Base-by-base conservation (phyloP, 2,113 vertebrate genomes). In the Oncorhynchus gorbuscha region DNA sequence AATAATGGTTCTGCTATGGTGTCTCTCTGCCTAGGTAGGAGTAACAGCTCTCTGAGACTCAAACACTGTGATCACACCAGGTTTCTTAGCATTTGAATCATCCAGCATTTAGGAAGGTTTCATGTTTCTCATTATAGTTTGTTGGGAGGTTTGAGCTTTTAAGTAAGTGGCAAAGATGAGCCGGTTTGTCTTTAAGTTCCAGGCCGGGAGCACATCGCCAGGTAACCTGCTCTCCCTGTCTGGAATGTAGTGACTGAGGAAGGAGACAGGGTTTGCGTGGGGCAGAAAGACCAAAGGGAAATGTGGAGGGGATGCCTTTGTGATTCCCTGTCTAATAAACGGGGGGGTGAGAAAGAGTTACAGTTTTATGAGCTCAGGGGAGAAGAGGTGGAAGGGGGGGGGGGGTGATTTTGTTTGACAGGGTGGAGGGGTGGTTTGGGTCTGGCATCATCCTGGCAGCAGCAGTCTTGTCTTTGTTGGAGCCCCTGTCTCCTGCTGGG, bases 401-500 rank as follows among this genome's bases (percentile, higher is more conserved):
- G 66, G 55, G 9, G 24, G 2, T 11, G 39, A n/a, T 22, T 58
- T 71, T 66, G 35, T 76, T 69, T 80, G 45, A 65, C 28, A 28
- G 71, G 39, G 70, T 7, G 8, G 39, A 39, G 39, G 8, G 39
- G 8, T 45, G 39, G 8, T 58, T 14, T 58, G 55, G 4, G 4
- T 28, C 20, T 22, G 71, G 64, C 32, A 20, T 49, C 48, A 55
- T 35, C 72, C 51, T 73, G 66, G 35, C 24, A 14, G 51, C 68
- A 73, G 68, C 67, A 73, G 67, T 49, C 70, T 13, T 70, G 71
- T 55, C 74, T 76, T 79, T 80, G 81, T 83, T 32, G 28, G 64
- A 59, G 51, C 69, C 28, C 72, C 71, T 70, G 28, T 9, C 30
- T 75, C 78, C 80, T 69, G 35, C 68, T 45, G 35, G 14, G 68